Evolutionary conservation across 2,888 invertebrate species (phyloP).

Genomic region (Orgyia antiqua): DNA sequence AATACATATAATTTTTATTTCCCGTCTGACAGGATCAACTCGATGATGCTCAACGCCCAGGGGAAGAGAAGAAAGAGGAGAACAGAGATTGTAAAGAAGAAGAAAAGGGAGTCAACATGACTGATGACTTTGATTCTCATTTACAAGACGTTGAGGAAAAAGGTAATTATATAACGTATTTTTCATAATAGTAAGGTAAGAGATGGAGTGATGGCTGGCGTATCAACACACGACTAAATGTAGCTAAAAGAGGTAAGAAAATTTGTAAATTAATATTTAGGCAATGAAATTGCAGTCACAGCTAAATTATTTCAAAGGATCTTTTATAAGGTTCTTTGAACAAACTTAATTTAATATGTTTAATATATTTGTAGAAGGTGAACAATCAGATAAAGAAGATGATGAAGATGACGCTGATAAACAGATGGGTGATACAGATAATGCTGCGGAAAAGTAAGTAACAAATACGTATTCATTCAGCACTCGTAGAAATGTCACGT

Average conservation of each 20-base stretch:
- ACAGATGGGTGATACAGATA: constrained; percentile 96
- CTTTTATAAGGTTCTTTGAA: no score
- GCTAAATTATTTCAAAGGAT: no score
- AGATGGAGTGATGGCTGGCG: no score
- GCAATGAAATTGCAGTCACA: no score
- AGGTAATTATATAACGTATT: constrained; percentile 50
- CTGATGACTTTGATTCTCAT: constrained; percentile 95
- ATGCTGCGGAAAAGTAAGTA: constrained; percentile 85
- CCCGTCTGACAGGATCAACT: constrained; percentile 97
- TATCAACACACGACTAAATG: no score
- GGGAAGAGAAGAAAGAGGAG: constrained; percentile 86
- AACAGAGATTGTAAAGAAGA: constrained; percentile 90
- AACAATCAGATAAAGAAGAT: constrained; percentile 80
- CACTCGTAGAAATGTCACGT: no score
- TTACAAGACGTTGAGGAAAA: constrained; percentile 87
- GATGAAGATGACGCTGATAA: constrained; percentile 92
- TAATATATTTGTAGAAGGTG: constrained; percentile 65
- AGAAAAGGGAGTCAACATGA: constrained; percentile 96
- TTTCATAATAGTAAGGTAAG: no score
- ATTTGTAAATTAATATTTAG: no score
- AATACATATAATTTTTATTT: no score
- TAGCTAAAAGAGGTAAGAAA: no score
- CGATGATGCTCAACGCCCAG: constrained; percentile 89
- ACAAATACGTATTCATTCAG: not conserved
- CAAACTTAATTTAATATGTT: no score